Base-by-base conservation (phyloP, 2,113 vertebrate species). In the Potamarius usumacintae region DNA sequence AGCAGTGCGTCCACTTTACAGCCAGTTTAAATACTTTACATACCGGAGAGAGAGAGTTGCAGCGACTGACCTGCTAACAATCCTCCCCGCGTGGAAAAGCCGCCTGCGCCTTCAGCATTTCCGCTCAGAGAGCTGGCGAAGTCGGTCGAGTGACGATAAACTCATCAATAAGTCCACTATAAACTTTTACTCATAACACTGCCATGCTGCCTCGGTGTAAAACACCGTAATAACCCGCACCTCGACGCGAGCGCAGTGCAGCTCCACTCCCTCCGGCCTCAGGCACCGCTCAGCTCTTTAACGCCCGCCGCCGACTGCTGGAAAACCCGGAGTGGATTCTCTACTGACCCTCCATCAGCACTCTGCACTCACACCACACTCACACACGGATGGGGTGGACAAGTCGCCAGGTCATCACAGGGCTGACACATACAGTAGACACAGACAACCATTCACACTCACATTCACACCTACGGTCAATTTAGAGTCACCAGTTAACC, bases 31-130 rank as follows among this genome's bases (percentile, higher is more conserved):
- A 95, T 94, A 94, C 90, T 94, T 93, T 90, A 96, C 95, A 95
- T 96, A 95, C 95, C 95, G 93, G 92, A 93, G 91, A 93, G 91
- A 93, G 92, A 93, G 93, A 94, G 94, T 93, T 94, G 94, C 87
- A 92, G 92, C 91, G 94, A 91, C 93, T 94, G 93, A 93, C 90
- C 91, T 90, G 94, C 95, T 95, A 95, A 95, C 95, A 95, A 95
- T 94, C 94, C 92, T 93, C 93, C 93, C 86, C 93, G 94, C 93
- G 93, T 94, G 91, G 57, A 92, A 92, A 89, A 94, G 92, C 89
- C 92, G 93, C 92, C 27, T 48, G 90, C 91, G 93, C 94, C 92
- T 92, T 92, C 87, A 93, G 92, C 92, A 93, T 92, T 93, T 92
- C 90, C 94, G 92, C 88, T 92, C 89, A 92, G 89, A 91, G 91